Evolutionary conservation across 1,140 invertebrate genomes (phyloP), one percentile per base, ranked within the genome.

Genomic region (Lycorma delicatula): DNA sequence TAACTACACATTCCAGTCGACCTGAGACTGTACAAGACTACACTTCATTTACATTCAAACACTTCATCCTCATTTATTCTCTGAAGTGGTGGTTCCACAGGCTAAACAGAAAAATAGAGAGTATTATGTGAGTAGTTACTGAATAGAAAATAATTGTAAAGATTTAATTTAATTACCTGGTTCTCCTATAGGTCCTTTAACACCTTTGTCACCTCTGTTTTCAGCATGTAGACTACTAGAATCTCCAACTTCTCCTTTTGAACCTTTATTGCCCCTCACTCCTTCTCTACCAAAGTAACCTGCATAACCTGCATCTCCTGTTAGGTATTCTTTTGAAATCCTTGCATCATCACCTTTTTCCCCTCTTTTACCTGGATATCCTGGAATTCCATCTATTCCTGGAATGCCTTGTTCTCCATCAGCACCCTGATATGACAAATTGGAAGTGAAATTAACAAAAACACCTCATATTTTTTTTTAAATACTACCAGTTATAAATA

Each of bases 311-410:
- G 6, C 12, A 4, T 46, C 47, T 46, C 52, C 58, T 13, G 28
- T 27, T 25, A 29, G 48, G 16, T 12, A 27, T 11, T 52, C 46
- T n/a, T 20, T 36, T 2, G 23, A 20, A 13, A 20, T 20, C 9
- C 31, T 25, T 1, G 12, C 28, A 34, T 54, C 25, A 23, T 60
- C 36, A 47, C 64, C 63, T 28, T 29, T 2, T 46, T 56, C 63
- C 49, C 79, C 80, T 50, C 60, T 68, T 63, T 63, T 41, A 68
- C 74, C 58, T 63, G 66, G 31, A 2, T 52, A 44, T 11, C 64
- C 64, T 18, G 55, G 46, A 38, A 51, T 55, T 11, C 63, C 65
- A n/a, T 47, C 46, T 20, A 55, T 50, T 46, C 63, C 64, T 2
- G 28, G 27, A 13, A 51, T 4, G 11, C 59, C 62, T 20, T 63